Evolutionary conservation across 2,888 invertebrate genomes (phyloP).

Genomic region (Dioctria rufipes): DNA sequence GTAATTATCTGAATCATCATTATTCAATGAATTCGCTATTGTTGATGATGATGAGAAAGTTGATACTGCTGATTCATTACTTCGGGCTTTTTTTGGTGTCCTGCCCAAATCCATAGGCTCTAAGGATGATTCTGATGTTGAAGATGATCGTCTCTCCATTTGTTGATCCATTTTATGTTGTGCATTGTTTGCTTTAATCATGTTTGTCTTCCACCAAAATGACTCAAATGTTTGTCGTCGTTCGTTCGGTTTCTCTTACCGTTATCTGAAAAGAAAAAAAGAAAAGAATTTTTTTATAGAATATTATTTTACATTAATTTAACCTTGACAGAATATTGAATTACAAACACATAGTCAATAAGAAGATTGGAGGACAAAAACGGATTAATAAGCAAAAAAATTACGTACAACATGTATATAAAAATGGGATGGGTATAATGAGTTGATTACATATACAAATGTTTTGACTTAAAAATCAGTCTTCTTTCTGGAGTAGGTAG

Average conservation of each 20-base stretch:
- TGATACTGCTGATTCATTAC: conserved; percentile 8
- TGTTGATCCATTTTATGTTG: conserved; percentile 67
- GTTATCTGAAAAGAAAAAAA: conserved; percentile 44
- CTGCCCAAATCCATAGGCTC: conserved; percentile 70
- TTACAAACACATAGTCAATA: conserved; percentile 33
- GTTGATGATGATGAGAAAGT: neutral
- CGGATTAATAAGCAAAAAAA: conserved; percentile 42
- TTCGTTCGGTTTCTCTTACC: neutral
- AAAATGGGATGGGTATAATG: neutral
- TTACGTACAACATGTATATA: conserved; percentile 25
- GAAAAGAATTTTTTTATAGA: neutral
- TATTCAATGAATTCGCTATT: conserved; percentile 51
- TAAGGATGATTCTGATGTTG: conserved; percentile 70
- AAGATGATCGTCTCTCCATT: conserved; percentile 62
- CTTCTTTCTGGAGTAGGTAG: neutral
- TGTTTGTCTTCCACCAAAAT: neutral
- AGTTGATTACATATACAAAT: neutral
- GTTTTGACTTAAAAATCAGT: neutral
- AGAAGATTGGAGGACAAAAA: neutral
- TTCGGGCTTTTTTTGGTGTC: conserved; percentile 66
- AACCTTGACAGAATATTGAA: conserved; percentile 28
- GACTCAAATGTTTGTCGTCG: conserved; percentile 2
- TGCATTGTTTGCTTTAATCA: conserved; percentile 40
- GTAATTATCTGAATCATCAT: conserved; percentile 57
- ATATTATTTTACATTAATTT: neutral